Evolutionary conservation across 2,888 invertebrate genomes (phyloP), one percentile per base, ranked within the genome.

Genomic region (Philereme transversata): DNA sequence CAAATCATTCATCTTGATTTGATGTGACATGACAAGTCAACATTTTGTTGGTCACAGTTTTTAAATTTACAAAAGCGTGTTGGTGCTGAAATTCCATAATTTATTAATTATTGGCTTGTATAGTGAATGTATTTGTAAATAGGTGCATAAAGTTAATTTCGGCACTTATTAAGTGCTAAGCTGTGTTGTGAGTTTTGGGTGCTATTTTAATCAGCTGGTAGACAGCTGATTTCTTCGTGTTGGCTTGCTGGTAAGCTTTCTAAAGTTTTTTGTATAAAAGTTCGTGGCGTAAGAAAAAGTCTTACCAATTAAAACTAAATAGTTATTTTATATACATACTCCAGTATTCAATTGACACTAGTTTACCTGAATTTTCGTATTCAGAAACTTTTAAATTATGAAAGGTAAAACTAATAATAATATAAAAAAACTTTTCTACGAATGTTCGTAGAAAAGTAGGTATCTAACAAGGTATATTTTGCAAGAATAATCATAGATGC

Each of bases 51-150:
- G 57, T 35, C 43, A 54, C 57, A 53, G 46, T 62, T 54, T 62
- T 62, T 51, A 54, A 62, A 62, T 53, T 53, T 56, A 8, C 41
- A 11, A 57, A 52, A 22, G 57, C 53, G 61, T 50, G 61, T 57
- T 40, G 41, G 50, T 53, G 62, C 46, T 57, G 5, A 35, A 33
- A 8, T 36, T 48, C 46, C 43, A 0, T 52, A 41, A 47, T 47
- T 57, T 11, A 3, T 11, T 46, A 36, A 5, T 7, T 46, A 33
- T 51, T 48, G 10, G 1, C 5, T 57, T 47, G 11, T 40, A 34
- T 49, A 34, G 8, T 9, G 40, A 10, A 34, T 40, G 34, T 56
- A 46, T 45, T 53, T 50, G 7, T 56, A 49, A 48, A 53, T 46
- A 61, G 33, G 38, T 46, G 36, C 22, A 11, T 41, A 8, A 6